Conservation (phyloP, 2,888 invertebrate species). For the Eristalis pertinax region DNA sequence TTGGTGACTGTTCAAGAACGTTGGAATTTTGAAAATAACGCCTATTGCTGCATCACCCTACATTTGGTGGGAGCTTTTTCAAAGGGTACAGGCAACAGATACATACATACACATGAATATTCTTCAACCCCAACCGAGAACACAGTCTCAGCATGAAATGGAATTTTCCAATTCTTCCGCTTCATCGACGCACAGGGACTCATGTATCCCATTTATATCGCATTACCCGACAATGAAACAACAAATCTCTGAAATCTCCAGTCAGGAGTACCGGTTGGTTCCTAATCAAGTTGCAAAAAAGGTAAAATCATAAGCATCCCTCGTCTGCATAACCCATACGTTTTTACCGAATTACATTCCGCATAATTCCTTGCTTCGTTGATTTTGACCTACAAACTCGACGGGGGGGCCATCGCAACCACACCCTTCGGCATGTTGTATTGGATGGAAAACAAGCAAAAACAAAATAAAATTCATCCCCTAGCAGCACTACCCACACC, state of each 20-base stretch:
- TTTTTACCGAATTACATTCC: constrained; percentile 11
- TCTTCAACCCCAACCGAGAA: neutral
- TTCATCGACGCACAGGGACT: neutral
- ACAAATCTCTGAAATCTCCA: neutral
- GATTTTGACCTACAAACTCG: constrained; percentile 47
- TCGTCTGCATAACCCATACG: neutral
- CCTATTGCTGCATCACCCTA: too few species aligned
- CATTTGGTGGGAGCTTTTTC: too few species aligned
- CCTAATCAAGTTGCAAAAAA: neutral
- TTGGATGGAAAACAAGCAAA: neutral
- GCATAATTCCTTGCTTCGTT: constrained; percentile 29
- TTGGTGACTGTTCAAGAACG: too few species aligned
- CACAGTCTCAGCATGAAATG: neutral
- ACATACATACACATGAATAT: too few species aligned
- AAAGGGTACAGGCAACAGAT: too few species aligned
- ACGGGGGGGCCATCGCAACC: neutral
- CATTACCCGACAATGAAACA: neutral
- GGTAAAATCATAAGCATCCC: neutral
- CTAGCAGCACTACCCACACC: neutral
- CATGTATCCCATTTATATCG: neutral
- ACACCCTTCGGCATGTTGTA: constrained; percentile 27
- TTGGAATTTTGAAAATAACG: too few species aligned
- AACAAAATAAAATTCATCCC: constrained; percentile 10
- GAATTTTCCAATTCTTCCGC: neutral
- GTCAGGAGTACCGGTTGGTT: neutral